phyloP scores from a whole-genome alignment of 2,113 vertebrate genomes.

The Pelecanoides urinatrix region DNA sequence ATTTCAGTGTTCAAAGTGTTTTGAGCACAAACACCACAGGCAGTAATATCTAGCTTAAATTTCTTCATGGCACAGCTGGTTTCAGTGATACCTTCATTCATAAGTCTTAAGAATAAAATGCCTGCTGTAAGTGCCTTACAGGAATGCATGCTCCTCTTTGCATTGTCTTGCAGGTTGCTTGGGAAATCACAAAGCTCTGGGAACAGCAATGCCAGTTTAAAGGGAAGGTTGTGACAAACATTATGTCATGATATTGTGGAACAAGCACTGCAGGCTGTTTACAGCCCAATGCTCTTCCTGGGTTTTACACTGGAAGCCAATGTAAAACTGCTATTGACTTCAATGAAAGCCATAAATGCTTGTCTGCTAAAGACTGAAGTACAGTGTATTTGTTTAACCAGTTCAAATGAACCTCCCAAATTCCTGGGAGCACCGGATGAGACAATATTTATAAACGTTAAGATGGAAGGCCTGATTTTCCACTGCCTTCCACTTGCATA shows the following conservation, averaged over 20 bases:
- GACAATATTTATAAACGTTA: background rate
- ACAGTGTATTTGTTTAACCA: background rate
- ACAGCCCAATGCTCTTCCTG: background rate
- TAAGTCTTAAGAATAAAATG: conserved; percentile 39
- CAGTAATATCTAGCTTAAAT: conserved; percentile 60
- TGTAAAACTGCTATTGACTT: background rate
- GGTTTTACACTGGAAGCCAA: background rate
- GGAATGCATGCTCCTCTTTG: conserved; percentile 18
- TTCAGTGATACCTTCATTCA: conserved; percentile 59
- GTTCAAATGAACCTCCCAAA: background rate
- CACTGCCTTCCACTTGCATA: background rate
- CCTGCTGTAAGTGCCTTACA: conserved; percentile 37
- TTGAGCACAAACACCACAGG: conserved; percentile 40
- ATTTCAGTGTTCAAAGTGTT: conserved; percentile 51
- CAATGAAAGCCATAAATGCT: background rate
- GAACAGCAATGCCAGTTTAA: background rate
- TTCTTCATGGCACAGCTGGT: conserved; percentile 46
- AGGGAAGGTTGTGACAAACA: background rate
- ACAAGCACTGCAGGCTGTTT: background rate
- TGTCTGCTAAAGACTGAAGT: background rate
- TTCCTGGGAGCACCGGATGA: background rate
- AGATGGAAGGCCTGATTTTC: background rate
- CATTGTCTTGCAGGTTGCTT: conserved; percentile 12
- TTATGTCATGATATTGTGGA: background rate
- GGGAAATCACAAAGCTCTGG: background rate